Percentiles rank a stretch among this genome's conserved stretches.
These are phyloP conservation scores for Heliconius eleuchia DNA, from an alignment of 1,140 invertebrate species.

Conservation along the genomic window DNA sequence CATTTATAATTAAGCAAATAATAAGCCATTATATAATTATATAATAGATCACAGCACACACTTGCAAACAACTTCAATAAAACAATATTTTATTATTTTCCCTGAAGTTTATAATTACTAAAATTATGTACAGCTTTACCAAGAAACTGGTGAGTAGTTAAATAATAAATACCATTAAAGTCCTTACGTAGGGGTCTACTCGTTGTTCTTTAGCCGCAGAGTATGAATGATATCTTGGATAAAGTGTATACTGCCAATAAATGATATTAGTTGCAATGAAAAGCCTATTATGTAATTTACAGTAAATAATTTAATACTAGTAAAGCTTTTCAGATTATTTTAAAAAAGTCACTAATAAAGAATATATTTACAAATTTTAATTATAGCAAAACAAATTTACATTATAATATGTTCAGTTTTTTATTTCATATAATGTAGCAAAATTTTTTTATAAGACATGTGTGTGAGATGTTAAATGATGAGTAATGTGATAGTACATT, in stretches of 20 bases:
- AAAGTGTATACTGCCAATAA: conserved; percentile 70
- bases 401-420: no score
- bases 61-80: neutral
- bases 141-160: neutral
- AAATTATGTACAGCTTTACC: neutral
- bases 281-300: neutral
- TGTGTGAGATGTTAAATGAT: neutral
- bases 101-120: neutral
- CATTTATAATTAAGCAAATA: neutral
- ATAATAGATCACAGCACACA: neutral
- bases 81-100: neutral
- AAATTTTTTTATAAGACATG: neutral
- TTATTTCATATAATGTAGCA: neutral
- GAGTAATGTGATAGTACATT: neutral
- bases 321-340: neutral
- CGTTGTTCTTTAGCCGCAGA: conserved; percentile 77
- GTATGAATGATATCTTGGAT: conserved; percentile 78
- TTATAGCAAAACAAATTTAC: no score
- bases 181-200: conserved; percentile 77
- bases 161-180: conserved; percentile 76
- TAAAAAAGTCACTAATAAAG: neutral
- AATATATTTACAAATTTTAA: neutral
- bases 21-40: neutral
- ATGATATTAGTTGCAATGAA: conserved; percentile 19
- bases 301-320: neutral